These are phyloP conservation scores for Orthosia gothica DNA, from an alignment of 2,888 invertebrate genomes.

Conservation along the genomic window DNA sequence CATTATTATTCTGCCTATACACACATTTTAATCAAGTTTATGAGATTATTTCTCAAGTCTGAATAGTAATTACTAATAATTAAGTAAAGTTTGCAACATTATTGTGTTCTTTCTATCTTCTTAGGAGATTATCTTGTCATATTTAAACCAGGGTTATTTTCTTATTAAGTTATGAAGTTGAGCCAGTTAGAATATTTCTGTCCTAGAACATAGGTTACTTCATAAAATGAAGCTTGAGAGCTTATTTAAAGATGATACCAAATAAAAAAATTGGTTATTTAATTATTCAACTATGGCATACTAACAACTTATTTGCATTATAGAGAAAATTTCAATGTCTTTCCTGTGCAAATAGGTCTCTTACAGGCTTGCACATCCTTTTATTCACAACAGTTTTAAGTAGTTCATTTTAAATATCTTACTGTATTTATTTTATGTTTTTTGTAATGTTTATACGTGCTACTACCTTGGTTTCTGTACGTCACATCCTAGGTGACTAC, in stretches of 20 bases:
- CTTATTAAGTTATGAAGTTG: not conserved
- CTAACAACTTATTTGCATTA: too few relatives aligned
- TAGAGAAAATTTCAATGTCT: too few relatives aligned
- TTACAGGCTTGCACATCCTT: too few relatives aligned
- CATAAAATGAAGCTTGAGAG: not conserved
- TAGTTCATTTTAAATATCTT: too few relatives aligned
- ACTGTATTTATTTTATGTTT: too few relatives aligned
- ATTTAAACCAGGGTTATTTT: not conserved
- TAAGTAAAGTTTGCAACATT: not conserved
- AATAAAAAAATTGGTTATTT: not conserved
- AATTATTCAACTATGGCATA: too few relatives aligned
- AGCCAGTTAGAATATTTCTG: not conserved
- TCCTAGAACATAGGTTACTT: not conserved
- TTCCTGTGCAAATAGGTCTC: too few relatives aligned
- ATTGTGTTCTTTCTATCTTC: not conserved
- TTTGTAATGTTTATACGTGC: too few relatives aligned
- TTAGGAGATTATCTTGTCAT: not conserved
- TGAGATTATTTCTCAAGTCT: not conserved
- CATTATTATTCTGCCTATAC: not conserved
- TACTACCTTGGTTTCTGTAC: too few relatives aligned
- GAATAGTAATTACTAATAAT: constrained; percentile 5
- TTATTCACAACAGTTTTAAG: too few relatives aligned
- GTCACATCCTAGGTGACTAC: too few relatives aligned
- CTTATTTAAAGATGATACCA: not conserved
- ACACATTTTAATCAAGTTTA: not conserved